These are phyloP conservation scores for Cynaeus angustus DNA, from an alignment of 2,888 invertebrate genomes.

Conservation along the genomic window DNA sequence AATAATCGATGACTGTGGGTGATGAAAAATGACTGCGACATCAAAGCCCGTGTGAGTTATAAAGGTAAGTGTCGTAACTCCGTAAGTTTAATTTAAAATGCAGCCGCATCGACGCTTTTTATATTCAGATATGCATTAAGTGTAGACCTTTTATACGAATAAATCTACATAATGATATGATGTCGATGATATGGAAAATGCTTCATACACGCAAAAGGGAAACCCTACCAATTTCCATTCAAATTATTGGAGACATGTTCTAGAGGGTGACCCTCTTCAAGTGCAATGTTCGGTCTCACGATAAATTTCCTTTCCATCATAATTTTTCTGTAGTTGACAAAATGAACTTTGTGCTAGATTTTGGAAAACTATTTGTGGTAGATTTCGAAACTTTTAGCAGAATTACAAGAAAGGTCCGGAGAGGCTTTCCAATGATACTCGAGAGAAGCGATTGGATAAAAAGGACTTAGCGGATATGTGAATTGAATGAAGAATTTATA, in stretches of 20 bases:
- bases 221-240: slow-evolving; percentile 30
- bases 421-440: slow-evolving; percentile 29
- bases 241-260: slow-evolving; percentile 41
- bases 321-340: slow-evolving; percentile 9
- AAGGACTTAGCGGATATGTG: slow-evolving; percentile 44
- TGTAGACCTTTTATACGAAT: slow-evolving; percentile 41
- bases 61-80: slow-evolving; percentile 26
- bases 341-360: neutral
- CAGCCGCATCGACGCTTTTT: slow-evolving; percentile 30
- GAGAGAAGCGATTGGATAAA: slow-evolving; percentile 40
- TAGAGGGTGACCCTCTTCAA: slow-evolving; percentile 26
- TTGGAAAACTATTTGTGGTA: slow-evolving; percentile 12
- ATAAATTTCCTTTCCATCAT: slow-evolving; percentile 27
- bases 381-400: slow-evolving; percentile 22
- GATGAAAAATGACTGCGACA: slow-evolving; percentile 18
- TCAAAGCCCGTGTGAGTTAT: slow-evolving; percentile 9
- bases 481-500: slow-evolving; percentile 44
- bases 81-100: slow-evolving; percentile 28
- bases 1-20: slow-evolving; percentile 18
- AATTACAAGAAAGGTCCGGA: slow-evolving; percentile 20
- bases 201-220: slow-evolving; percentile 33
- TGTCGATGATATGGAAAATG: slow-evolving; percentile 47
- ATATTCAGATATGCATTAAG: slow-evolving; percentile 48
- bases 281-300: slow-evolving; percentile 18
- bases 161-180: slow-evolving; percentile 48